Percentiles rank a stretch among this genome's conserved stretches.
Conservation (phyloP, 2,888 invertebrate genomes). For the Conomelus anceps region DNA sequence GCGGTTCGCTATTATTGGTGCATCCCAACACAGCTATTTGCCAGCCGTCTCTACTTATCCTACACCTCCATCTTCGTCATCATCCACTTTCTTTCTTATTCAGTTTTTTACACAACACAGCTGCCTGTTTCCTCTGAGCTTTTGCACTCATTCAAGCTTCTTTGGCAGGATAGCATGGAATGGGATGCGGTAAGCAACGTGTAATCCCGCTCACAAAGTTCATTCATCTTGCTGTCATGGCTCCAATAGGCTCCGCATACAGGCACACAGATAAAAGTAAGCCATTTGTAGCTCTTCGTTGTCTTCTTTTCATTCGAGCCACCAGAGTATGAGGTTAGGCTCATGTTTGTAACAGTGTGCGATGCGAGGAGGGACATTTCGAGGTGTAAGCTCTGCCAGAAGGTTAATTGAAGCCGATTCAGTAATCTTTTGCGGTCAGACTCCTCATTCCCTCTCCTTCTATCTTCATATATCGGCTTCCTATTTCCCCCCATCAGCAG, state of each 20-base stretch:
- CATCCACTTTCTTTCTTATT: not conserved
- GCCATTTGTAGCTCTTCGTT: not conserved
- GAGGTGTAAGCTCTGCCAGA: not conserved
- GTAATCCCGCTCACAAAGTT: not conserved
- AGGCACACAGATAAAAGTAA: not conserved
- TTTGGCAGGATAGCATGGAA: too few species aligned
- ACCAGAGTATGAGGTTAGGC: not conserved
- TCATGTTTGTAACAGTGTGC: not conserved
- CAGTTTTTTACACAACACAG: not conserved
- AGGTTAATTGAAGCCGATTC: not conserved
- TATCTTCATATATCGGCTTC: not conserved
- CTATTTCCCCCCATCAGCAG: not conserved
- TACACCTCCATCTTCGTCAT: not conserved
- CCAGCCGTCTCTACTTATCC: not conserved
- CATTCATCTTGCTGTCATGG: not conserved
- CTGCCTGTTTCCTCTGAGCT: not conserved
- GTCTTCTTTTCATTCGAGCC: not conserved
- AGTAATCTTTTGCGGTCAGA: not conserved
- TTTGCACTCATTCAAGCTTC: not conserved
- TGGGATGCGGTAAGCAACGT: not conserved
- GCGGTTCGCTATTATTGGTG: not conserved
- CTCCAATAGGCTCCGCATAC: not conserved
- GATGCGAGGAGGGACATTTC: not conserved
- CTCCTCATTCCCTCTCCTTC: not conserved
- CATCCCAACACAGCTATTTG: not conserved